These are phyloP conservation scores for Linnaemya tessellans DNA, from an alignment of 2,888 invertebrate species.

Conservation along the genomic window DNA sequence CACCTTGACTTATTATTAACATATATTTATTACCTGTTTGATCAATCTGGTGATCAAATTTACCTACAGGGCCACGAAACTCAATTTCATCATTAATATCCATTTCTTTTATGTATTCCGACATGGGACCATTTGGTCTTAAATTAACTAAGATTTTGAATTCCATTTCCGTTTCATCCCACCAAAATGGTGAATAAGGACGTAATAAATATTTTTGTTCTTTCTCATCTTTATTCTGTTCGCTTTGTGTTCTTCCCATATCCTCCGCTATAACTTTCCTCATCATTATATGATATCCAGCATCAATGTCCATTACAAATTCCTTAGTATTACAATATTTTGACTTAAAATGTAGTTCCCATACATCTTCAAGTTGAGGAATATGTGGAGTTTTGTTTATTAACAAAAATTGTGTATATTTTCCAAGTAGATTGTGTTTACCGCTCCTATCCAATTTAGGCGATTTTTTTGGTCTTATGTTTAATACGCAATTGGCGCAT, in stretches of 20 bases:
- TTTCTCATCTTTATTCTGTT: not conserved
- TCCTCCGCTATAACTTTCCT: constrained; percentile 66
- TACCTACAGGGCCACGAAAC: constrained; percentile 89
- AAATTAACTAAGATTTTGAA: constrained; percentile 87
- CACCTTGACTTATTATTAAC: constrained; percentile 88
- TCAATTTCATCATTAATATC: constrained; percentile 84
- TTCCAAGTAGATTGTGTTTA: constrained; percentile 75
- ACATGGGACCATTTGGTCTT: constrained; percentile 86
- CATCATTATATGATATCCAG: constrained; percentile 79
- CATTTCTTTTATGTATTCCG: constrained; percentile 84
- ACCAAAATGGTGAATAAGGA: constrained; percentile 82
- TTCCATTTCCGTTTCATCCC: constrained; percentile 76
- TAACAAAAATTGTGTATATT: constrained; percentile 74
- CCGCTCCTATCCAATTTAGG: constrained; percentile 60
- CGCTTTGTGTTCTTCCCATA: not conserved
- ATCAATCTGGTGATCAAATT: constrained; percentile 70
- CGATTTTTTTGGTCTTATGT: constrained; percentile 74
- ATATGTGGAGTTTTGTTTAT: constrained; percentile 66
- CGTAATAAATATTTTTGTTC: constrained; percentile 75
- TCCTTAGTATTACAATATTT: constrained; percentile 60
- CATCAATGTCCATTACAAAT: constrained; percentile 77
- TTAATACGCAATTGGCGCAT: constrained; percentile 81
- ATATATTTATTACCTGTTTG: constrained; percentile 75
- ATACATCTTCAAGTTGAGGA: constrained; percentile 72
- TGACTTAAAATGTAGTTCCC: constrained; percentile 77